These are phyloP conservation scores for Pantala flavescens DNA, from an alignment of 1,140 invertebrate species.

Conservation along the genomic window DNA sequence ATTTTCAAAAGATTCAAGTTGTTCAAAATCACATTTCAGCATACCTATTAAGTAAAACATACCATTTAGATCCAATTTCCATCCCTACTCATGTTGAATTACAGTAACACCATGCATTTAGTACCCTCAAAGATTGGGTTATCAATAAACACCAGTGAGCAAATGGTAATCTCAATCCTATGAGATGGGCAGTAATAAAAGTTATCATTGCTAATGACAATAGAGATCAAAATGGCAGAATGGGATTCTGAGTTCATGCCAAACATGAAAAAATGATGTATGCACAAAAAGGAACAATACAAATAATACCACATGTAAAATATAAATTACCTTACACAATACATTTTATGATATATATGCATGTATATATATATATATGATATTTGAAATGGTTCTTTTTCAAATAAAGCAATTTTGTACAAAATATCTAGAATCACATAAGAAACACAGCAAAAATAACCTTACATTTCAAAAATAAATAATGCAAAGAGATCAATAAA, in stretches of 20 bases:
- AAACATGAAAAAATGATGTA: neutral
- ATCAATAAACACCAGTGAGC: slow-evolving; percentile 5
- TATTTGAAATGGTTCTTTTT: neutral
- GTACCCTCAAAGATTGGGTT: neutral
- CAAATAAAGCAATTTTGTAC: neutral
- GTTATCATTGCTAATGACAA: slow-evolving; percentile 1
- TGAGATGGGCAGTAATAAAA: slow-evolving; percentile 6
- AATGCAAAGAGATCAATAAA: neutral
- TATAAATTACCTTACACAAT: neutral
- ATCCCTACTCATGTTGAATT: neutral
- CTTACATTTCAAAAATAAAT: neutral
- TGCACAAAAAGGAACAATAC: neutral
- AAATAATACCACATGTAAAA: neutral
- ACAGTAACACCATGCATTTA: slow-evolving; percentile 8
- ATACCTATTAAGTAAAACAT: neutral
- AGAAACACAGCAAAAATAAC: neutral
- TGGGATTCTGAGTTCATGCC: neutral
- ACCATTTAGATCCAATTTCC: neutral
- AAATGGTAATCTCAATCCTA: slow-evolving; percentile 4
- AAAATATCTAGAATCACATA: neutral
- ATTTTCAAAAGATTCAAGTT: neutral
- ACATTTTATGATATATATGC: neutral
- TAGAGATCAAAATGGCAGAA: slow-evolving; percentile 6
- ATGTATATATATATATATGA: too few relatives aligned
- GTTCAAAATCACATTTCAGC: neutral